These are phyloP conservation scores for Trichogramma pretiosum DNA, from an alignment of 1,140 invertebrate species.

Conservation along the genomic window DNA sequence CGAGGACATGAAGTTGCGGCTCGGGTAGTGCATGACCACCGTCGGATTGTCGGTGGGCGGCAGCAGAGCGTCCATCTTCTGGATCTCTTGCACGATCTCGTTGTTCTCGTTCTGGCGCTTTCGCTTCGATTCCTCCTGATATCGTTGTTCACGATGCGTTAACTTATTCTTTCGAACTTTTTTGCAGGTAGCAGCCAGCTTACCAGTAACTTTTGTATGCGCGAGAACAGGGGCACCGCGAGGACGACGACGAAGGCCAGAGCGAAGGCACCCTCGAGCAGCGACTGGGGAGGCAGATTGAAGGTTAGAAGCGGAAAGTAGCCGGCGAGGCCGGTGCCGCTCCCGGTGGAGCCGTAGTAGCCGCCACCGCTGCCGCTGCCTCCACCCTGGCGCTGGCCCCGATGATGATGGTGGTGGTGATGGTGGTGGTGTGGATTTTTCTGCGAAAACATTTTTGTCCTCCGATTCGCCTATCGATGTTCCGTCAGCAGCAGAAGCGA, in stretches of 20 bases:
- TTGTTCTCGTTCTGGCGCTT: not conserved
- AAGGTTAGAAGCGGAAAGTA: not conserved
- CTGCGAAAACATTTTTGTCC: too few species aligned
- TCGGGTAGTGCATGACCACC: slow-evolving; percentile 28
- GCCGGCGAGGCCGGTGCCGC: not conserved
- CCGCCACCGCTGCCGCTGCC: not conserved
- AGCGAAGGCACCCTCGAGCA: slow-evolving; percentile 31
- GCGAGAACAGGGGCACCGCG: slow-evolving; percentile 31
- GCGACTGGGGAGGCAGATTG: slow-evolving; percentile 26
- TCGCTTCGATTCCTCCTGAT: not conserved
- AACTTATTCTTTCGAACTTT: too few species aligned
- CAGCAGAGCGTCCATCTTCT: not conserved
- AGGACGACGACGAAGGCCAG: slow-evolving; percentile 30
- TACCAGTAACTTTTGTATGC: slow-evolving; percentile 30
- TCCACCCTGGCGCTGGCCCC: too few species aligned
- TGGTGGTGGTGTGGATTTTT: too few species aligned
- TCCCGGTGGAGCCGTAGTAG: not conserved
- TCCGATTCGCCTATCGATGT: too few species aligned
- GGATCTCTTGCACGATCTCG: not conserved
- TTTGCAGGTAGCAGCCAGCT: too few species aligned
- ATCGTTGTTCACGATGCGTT: too few species aligned
- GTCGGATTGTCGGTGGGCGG: slow-evolving; percentile 5
- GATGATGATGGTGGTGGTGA: too few species aligned
- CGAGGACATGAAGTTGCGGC: not conserved
- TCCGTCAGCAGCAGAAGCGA: too few species aligned